Conservation (phyloP, 2,113 vertebrate genomes). For the Corythornis madagascariensis region DNA sequence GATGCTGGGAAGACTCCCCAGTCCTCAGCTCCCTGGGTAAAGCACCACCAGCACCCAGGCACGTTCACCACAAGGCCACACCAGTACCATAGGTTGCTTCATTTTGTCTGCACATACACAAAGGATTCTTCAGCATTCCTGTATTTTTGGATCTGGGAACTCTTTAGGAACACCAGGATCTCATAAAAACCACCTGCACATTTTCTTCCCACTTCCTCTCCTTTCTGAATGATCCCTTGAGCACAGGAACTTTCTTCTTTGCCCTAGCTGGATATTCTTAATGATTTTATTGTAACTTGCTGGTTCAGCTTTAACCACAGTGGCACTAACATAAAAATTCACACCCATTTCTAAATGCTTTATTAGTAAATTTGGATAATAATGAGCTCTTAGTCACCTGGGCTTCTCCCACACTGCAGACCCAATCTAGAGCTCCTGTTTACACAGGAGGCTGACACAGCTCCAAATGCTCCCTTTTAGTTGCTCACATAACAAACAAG, state of each 20-base stretch:
- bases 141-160: neutral
- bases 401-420: constrained; percentile 16
- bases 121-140: neutral
- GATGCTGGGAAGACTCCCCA: neutral
- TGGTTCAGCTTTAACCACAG: constrained; percentile 15
- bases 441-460: constrained; percentile 14
- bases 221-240: neutral
- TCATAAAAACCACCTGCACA: neutral
- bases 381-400: constrained; percentile 14
- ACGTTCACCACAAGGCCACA: neutral
- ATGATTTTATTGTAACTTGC: neutral
- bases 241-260: neutral
- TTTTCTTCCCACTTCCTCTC: neutral
- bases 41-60: neutral
- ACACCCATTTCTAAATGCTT: neutral
- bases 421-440: neutral
- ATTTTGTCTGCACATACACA: neutral
- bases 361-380: neutral
- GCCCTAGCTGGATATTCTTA: neutral
- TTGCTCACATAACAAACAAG: neutral
- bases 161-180: neutral
- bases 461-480: constrained; percentile 31
- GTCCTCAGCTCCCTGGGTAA: neutral
- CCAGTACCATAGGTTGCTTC: neutral
- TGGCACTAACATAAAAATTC: neutral